These are phyloP conservation scores for Mus spicilegus DNA, from an alignment of 2,113 vertebrate species.

Conservation along the genomic window DNA sequence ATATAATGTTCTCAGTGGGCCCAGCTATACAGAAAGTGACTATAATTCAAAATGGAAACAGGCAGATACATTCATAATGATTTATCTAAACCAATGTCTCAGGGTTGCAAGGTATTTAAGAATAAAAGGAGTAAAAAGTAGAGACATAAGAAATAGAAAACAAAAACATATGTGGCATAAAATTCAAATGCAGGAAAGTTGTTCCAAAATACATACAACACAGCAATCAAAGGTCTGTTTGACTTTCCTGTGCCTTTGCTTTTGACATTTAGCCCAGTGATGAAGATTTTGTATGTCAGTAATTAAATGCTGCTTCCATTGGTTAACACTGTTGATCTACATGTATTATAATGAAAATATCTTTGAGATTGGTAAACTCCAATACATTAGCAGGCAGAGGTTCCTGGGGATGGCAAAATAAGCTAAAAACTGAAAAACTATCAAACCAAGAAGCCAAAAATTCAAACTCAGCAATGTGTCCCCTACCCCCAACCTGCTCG, in stretches of 20 bases:
- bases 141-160: not conserved
- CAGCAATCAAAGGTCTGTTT: not conserved
- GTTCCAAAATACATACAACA: not conserved
- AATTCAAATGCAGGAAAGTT: not conserved
- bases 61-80: not conserved
- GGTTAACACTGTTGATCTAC: not conserved
- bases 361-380: not conserved
- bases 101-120: conserved; percentile 17
- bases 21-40: not conserved
- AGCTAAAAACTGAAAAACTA: not conserved
- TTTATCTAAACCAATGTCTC: not conserved
- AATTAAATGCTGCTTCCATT: conserved; percentile 20
- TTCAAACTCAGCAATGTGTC: not conserved
- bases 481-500: not conserved
- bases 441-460: not conserved
- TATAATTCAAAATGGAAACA: not conserved
- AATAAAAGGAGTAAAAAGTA: not conserved
- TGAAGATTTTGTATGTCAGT: not conserved
- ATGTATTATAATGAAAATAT: not conserved
- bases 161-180: not conserved
- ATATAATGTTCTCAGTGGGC: not conserved
- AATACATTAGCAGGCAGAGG: not conserved
- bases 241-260: not conserved
- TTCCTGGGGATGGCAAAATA: conserved; percentile 17
- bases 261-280: not conserved